These are phyloP conservation scores for Petrolisthes cinctipes DNA, from an alignment of 2,888 invertebrate genomes.

Conservation along the genomic window DNA sequence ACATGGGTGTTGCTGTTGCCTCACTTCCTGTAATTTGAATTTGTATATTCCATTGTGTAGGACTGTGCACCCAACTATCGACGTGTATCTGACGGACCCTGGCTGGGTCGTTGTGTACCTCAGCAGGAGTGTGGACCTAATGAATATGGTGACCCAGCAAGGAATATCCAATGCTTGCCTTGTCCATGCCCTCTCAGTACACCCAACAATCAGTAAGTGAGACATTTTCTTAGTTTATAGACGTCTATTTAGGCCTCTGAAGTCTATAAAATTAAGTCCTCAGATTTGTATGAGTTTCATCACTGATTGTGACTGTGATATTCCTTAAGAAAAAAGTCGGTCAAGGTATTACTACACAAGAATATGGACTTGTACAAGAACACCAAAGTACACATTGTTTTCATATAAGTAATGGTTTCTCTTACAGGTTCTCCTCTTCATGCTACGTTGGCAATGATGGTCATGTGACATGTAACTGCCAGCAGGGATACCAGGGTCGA, in stretches of 20 bases:
- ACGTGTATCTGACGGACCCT: constrained; percentile 82
- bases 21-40: background rate
- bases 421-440: constrained; percentile 80
- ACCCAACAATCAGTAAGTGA: constrained; percentile 78
- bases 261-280: background rate
- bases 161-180: constrained; percentile 80
- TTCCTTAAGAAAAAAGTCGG: too few species aligned
- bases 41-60: constrained; percentile 68
- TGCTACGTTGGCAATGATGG: constrained; percentile 83
- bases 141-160: constrained; percentile 84
- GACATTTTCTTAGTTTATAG: too few species aligned
- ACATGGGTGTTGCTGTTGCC: background rate
- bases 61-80: constrained; percentile 89
- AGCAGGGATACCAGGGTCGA: constrained; percentile 81
- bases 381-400: background rate
- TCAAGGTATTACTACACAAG: too few species aligned
- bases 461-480: constrained; percentile 84
- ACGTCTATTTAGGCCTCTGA: background rate
- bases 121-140: constrained; percentile 79
- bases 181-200: constrained; percentile 89
- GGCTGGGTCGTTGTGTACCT: constrained; percentile 83
- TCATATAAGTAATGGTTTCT: background rate
- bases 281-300: background rate
- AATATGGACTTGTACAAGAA: too few species aligned
- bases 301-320: background rate